Conservation (phyloP, 92 coral and sea anemone species). For the Desmophyllum pertusum region DNA sequence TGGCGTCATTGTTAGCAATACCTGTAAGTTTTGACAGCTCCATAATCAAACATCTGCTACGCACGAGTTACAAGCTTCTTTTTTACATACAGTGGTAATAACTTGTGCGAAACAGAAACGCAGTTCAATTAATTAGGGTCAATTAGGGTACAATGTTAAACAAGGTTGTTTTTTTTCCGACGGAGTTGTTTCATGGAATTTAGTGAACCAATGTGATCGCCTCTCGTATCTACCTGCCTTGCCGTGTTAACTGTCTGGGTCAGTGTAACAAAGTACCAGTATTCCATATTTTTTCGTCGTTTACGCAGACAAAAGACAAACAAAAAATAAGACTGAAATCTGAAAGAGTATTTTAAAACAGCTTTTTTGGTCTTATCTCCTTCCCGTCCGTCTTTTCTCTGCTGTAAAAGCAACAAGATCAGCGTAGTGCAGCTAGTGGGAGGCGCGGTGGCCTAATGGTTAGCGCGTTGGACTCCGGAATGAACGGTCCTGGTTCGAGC, state of each 20-base stretch:
- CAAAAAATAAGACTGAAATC: no score
- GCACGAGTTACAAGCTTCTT: background rate
- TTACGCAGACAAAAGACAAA: no score
- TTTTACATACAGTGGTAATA: background rate
- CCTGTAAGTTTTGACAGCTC: conserved; percentile 70
- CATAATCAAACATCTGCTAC: conserved; percentile 36
- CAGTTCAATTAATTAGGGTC: background rate
- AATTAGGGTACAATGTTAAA: background rate
- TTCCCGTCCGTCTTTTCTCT: no score
- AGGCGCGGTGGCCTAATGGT: no score
- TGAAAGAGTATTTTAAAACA: no score
- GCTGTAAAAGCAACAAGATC: no score
- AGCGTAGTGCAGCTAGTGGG: no score
- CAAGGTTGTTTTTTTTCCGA: background rate
- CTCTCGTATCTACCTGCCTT: background rate
- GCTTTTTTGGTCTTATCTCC: no score
- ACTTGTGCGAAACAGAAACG: background rate
- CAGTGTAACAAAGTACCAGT: background rate
- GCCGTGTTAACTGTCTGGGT: background rate
- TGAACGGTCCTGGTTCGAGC: no score
- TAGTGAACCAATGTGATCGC: background rate
- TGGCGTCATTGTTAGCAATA: conserved; percentile 61
- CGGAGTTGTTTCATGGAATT: background rate
- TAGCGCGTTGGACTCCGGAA: no score
- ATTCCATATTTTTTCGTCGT: no score